A percentile compares a stretch with the other conserved stretches of the same genome.
These are phyloP conservation scores for Pseudococcus longispinus DNA, from an alignment of 2,888 invertebrate species.

Conservation along the genomic window DNA sequence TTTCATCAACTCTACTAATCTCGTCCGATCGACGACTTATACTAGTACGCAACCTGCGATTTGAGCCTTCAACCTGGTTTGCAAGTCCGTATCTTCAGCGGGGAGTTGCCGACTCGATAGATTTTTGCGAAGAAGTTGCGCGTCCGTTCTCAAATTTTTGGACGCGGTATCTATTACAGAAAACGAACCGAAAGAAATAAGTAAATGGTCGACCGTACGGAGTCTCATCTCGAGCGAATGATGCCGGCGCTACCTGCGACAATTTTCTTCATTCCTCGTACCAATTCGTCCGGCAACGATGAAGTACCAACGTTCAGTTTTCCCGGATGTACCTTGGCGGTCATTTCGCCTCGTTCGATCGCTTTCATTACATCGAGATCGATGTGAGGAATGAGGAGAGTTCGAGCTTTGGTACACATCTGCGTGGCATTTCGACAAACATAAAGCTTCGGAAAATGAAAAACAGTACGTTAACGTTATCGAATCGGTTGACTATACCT, in stretches of 20 bases:
- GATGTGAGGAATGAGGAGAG: slow-evolving; percentile 59
- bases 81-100: slow-evolving; percentile 67
- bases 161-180: slow-evolving; percentile 67
- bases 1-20: not conserved
- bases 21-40: not conserved
- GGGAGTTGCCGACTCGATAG: slow-evolving; percentile 72
- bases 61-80: slow-evolving; percentile 63
- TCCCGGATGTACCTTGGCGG: slow-evolving; percentile 79
- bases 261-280: slow-evolving; percentile 67
- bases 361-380: slow-evolving; percentile 58
- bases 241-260: slow-evolving; percentile 65
- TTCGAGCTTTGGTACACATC: not conserved
- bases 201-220: not conserved
- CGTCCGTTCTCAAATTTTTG: slow-evolving; percentile 67
- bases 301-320: slow-evolving; percentile 67
- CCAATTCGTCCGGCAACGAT: slow-evolving; percentile 70
- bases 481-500: not conserved
- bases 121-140: slow-evolving; percentile 68
- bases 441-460: no score
- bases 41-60: not conserved
- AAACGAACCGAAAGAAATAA: slow-evolving; percentile 59
- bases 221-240: no score
- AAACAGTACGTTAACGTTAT: no score
- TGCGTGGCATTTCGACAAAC: no score
- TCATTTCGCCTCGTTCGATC: slow-evolving; percentile 65